Evolutionary conservation across 2,888 invertebrate species (phyloP).

Genomic region (Mayetiola destructor): DNA sequence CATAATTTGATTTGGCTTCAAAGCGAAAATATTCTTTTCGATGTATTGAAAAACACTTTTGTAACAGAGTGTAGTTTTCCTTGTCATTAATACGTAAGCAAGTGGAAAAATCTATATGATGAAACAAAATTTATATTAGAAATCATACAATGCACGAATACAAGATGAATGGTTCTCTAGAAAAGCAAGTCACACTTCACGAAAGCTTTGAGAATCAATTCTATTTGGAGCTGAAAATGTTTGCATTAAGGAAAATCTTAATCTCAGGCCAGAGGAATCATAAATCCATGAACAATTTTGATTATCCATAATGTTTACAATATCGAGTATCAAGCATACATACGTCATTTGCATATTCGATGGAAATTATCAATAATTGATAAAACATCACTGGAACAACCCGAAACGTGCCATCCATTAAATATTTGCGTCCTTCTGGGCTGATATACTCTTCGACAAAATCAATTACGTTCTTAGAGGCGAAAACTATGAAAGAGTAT

Average conservation of each 20-base stretch:
- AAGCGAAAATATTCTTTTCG: neutral
- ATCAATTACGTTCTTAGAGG: neutral
- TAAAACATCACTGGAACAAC: neutral
- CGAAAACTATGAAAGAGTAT: neutral
- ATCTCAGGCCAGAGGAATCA: too few species aligned
- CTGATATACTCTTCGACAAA: neutral
- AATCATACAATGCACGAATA: too few species aligned
- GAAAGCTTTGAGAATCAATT: too few species aligned
- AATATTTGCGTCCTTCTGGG: neutral
- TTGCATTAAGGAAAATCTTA: too few species aligned
- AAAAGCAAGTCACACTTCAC: too few species aligned
- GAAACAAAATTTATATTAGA: too few species aligned
- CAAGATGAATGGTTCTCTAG: too few species aligned
- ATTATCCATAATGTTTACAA: too few species aligned
- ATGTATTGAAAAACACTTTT: neutral
- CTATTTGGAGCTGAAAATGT: too few species aligned
- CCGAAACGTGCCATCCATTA: neutral
- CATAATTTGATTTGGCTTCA: neutral
- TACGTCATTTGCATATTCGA: neutral
- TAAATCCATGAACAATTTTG: too few species aligned
- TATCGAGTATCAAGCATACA: too few species aligned
- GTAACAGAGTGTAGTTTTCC: neutral
- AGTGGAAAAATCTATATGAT: neutral
- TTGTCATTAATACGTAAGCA: neutral
- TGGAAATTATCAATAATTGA: neutral